A percentile compares a stretch with the other conserved stretches of the same genome.
phyloP scores from a whole-genome alignment of 2,113 vertebrate species.

The Chaenogobius annularis region DNA sequence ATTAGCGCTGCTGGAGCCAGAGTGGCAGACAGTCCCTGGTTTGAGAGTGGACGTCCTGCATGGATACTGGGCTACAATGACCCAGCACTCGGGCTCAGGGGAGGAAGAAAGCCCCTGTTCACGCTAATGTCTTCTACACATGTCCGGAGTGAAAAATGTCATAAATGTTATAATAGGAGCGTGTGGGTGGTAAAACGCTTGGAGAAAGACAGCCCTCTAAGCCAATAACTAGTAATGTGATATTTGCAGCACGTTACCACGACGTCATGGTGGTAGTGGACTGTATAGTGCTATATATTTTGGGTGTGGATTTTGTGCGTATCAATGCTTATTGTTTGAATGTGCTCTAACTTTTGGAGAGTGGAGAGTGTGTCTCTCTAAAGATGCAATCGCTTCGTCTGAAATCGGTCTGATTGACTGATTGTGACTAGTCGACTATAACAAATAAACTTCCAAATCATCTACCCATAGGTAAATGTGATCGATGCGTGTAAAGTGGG shows the following conservation, averaged over 20 bases:
- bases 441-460: no score
- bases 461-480: no score
- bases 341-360: no score
- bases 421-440: no score
- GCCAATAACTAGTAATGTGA: background rate
- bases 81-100: background rate
- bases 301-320: background rate
- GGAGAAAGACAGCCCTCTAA: background rate
- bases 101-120: background rate
- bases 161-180: background rate
- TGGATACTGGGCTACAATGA: constrained; percentile 7
- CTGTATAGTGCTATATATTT: background rate
- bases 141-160: background rate
- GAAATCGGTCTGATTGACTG: no score
- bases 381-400: no score
- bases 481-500: no score
- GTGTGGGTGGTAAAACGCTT: background rate
- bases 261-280: background rate
- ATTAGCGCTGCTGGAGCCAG: constrained; percentile 66
- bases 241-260: background rate
- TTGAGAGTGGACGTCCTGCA: constrained; percentile 21
- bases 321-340: no score
- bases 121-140: background rate
- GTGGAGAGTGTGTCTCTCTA: no score
- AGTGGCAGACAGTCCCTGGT: constrained; percentile 14